Base-by-base conservation (phyloP, 2,797 vertebrate genomes). In the Jordanella pulchra region DNA sequence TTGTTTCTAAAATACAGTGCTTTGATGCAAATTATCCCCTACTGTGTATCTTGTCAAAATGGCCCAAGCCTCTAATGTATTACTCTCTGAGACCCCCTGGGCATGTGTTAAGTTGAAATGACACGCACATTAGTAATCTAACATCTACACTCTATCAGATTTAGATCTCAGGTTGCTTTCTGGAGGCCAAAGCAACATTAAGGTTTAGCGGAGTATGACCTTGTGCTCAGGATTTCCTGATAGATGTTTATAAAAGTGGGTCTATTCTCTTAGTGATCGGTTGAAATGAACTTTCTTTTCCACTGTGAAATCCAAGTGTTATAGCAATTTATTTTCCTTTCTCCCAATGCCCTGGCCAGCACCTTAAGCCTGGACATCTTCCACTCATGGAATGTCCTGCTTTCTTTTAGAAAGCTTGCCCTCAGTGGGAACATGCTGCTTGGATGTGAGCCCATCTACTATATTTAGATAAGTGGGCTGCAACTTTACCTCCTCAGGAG, bases 391-490 rank as follows among this genome's bases (percentile, higher is more conserved):
- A 14, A 72, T 47, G 67, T 50, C 54, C 63, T 63, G 28, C 17
- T 27, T 23, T 9, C 65, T 32, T 32, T 77, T 50, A 77, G 13
- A 13, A 67, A 69, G 66, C 30, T 30, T 80, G 67, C 28, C 50
- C 23, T 75, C 80, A 76, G 48, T 67, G 23, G 54, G 54, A 72
- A 53, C 65, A 45, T 28, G 73, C 35, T 67, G 25, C 73, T 69
- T 75, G 64, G 65, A 82, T 17, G 21, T 61, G 39, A 77, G 80
- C 77, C 76, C 60, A 71, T 61, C 74, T 89, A 81, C 74, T 89
- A 81, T 75, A 81, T 84, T 83, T 89, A 89, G 81, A 88, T 39
- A 39, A 39, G 35, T 39, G 35, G 35, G 5, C 35, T 39, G 35
- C 35, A 39, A 7, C 35, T 39, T 39, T 39, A 5, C 35, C 35